Conservation (phyloP, 2,888 invertebrate genomes). For the Folsomia candida region DNA sequence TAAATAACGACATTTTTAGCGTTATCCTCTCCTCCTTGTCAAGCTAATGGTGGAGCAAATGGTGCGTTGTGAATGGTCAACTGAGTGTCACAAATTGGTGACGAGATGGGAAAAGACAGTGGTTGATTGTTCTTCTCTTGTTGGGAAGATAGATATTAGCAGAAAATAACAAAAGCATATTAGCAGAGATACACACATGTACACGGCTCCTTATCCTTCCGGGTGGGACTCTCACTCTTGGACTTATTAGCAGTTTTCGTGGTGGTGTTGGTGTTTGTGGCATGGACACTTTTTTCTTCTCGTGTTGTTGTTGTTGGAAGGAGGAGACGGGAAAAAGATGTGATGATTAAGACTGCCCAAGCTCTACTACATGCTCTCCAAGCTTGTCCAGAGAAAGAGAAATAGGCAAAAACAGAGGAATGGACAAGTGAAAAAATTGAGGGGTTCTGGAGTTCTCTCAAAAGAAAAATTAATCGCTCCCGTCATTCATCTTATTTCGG, state of each 20-base stretch:
- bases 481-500: constrained; percentile 50
- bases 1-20: neutral
- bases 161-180: neutral
- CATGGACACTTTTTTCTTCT: too few species aligned
- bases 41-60: neutral
- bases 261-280: too few species aligned
- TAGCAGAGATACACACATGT: too few species aligned
- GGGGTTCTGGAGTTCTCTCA: constrained; percentile 27
- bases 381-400: neutral
- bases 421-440: constrained; percentile 37
- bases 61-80: neutral
- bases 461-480: constrained; percentile 50
- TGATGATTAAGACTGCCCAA: neutral
- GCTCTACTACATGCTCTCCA: neutral
- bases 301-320: too few species aligned
- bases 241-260: too few species aligned
- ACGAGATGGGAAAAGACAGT: neutral
- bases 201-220: too few species aligned
- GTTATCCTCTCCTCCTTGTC: neutral
- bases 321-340: too few species aligned
- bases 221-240: neutral
- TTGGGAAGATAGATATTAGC: neutral
- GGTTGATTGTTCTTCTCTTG: neutral
- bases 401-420: neutral
- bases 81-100: neutral